Base-by-base conservation (phyloP, 30 jellyfish, hydroid and myxozoan genomes). In the Clytia hemisphaerica region DNA sequence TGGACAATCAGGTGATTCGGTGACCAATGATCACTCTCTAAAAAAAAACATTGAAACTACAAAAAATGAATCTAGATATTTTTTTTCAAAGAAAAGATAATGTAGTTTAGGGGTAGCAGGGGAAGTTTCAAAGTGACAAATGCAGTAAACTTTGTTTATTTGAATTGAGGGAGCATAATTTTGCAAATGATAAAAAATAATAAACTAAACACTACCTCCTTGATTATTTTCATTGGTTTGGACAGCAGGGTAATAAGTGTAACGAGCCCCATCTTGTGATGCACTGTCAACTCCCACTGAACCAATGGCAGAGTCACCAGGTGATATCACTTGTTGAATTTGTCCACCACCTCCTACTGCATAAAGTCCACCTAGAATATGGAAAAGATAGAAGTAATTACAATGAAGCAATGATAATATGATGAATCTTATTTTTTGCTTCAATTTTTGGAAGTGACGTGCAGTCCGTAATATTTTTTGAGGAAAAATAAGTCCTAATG, bases 221-320 rank as follows among this genome's bases (percentile, higher is more conserved):
- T 83, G 95, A 38, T 44, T 42, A 22, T 78, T 76, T 50, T 88
- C 97, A n/a, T 86, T 66, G 1, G 94, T 60, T 67, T 85, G 95
- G 18, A 88, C 97, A 31, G 97, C 97, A 47, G 97, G 97, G 58
- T 88, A 88, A 70, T 88, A 88, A 1, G 93, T 78, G 54, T 88
- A 88, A 31, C 84, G 75, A 12, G 97, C 50, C 58, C 97, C 97
- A 60, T 78, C 93, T 35, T 33, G 54, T 40, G 71, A 73, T n/a
- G 85, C 57, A 45, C 62, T 80, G 21, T 76, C 97, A 65, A 77
- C 92, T 49, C 86, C 75, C 21, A 86, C 96, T 19, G 78, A 18
- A 21, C 69, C 67, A 35, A 65, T 37, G 26, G 70, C 33, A 14
- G 67, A 21, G 15, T 37, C 64, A 25, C 33, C 38, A 28, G 67